Conservation (phyloP, 2,797 vertebrate genomes). For the Capromys pilorides region DNA sequence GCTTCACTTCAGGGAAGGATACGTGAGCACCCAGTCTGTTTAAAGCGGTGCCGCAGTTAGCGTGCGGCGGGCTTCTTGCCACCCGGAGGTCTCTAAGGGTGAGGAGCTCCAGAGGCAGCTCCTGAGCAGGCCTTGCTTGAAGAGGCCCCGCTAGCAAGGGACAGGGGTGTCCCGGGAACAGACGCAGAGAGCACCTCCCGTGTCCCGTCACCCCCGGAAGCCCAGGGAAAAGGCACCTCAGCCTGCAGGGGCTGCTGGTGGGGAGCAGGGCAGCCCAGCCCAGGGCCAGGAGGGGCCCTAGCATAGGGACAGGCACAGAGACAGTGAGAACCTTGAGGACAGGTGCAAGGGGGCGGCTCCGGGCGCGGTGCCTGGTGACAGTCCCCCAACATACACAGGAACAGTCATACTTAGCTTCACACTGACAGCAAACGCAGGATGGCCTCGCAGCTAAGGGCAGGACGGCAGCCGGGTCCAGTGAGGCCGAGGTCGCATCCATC, state of each 20-base stretch:
- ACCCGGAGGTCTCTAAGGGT: not conserved
- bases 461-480: accelerated
- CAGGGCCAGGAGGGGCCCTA: too few relatives aligned
- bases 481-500: not conserved
- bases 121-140: not conserved
- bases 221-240: not conserved
- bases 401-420: not conserved
- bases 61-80: not conserved
- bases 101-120: not conserved
- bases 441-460: not conserved
- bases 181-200: not conserved
- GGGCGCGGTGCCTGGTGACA: not conserved
- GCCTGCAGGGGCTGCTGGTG: not conserved
- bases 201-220: not conserved
- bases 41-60: not conserved
- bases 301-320: not conserved
- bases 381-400: not conserved
- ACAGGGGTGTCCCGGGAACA: not conserved
- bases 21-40: not conserved
- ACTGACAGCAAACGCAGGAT: not conserved
- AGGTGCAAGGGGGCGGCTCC: not conserved
- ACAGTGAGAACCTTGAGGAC: too few relatives aligned
- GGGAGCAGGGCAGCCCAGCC: not conserved
- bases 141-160: not conserved
- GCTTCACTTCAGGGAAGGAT: constrained; percentile 53